Base-by-base conservation (phyloP, 2,797 vertebrate species). In the Esox masquinongy region DNA sequence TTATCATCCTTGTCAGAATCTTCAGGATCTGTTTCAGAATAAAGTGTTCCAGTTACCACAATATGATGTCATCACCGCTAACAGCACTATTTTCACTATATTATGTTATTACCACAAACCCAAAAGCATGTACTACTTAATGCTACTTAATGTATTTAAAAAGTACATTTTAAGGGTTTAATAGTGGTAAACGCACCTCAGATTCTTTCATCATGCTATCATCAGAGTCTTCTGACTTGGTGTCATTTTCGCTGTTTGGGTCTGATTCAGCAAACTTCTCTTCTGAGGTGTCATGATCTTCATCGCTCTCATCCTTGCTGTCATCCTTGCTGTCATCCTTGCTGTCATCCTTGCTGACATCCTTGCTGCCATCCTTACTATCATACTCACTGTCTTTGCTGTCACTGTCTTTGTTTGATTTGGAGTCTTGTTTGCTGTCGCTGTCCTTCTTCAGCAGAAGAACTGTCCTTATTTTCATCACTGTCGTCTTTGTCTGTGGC, bases 401-500 rank as follows among this genome's bases (percentile, higher is more conserved):
- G 1, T 75, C 79, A 43, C 24, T 1, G 5, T 39, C 17, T 15
- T 31, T 50, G 75, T 76, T 4, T 73, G 15, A 9, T 39, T 74
- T 73, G 8, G 43, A 43, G 36, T 77, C 73, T 4, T 51, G 51
- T 22, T 59, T 12, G 22, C n/a, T 59, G 22, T 11, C 29, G 7
- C n/a, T 22, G 56, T 59, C n/a, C 8, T 36, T 81, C 82, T 31
- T 17, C 39, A 47, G 68, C 68, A 22, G 68, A n/a, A 8, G 51
- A 17, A 56, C 66, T 31, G 19, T 31, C 29, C 36, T 76, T 68
- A 31, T 17, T 36, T 49, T 74, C 72, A 17, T 74, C 53, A 63
- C 34, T 9, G 14, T 81, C 77, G 19, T 79, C 36, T 43, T 78
- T 83, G 24, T 82, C 82, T 31, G 74, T 50, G 50, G 81, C 82